Evolutionary conservation across 2,797 vertebrate genomes (phyloP).

Genomic region (Momotus momota): DNA sequence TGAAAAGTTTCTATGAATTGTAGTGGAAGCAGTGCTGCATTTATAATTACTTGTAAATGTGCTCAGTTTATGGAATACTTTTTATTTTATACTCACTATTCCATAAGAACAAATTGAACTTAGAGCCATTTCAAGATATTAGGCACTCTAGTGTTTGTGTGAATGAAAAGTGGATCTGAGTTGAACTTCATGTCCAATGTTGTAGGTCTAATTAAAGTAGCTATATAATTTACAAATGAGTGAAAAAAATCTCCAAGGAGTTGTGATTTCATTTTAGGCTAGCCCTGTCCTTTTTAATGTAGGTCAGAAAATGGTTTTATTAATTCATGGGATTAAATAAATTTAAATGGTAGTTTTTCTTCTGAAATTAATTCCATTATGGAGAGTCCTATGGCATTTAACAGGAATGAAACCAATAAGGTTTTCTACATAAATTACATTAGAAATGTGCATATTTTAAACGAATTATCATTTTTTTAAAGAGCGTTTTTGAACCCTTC

Average conservation of each 20-base stretch:
- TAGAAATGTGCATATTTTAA: slow-evolving; percentile 26
- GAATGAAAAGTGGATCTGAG: not conserved
- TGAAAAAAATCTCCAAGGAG: not conserved
- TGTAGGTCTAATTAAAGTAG: not conserved
- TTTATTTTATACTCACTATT: not conserved
- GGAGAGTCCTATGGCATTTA: not conserved
- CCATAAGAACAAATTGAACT: not conserved
- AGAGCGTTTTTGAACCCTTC: not conserved
- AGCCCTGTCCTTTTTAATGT: not conserved
- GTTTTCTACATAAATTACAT: slow-evolving; percentile 22
- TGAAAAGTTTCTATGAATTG: not conserved
- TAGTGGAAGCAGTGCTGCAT: not conserved
- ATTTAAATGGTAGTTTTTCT: not conserved
- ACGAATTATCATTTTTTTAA: not conserved
- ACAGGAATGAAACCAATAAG: not conserved
- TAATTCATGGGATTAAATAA: not conserved
- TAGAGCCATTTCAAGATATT: not conserved
- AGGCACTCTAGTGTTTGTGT: not conserved
- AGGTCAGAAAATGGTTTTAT: slow-evolving; percentile 1
- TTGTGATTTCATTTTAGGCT: not conserved
- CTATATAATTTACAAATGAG: not conserved
- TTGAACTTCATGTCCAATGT: not conserved
- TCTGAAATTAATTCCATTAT: slow-evolving; percentile 21
- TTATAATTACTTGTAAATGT: not conserved
- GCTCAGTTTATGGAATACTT: not conserved